Conservation (phyloP, 37 sponge, comb jelly and placozoan genomes). For the Aplysina aerophoba region DNA sequence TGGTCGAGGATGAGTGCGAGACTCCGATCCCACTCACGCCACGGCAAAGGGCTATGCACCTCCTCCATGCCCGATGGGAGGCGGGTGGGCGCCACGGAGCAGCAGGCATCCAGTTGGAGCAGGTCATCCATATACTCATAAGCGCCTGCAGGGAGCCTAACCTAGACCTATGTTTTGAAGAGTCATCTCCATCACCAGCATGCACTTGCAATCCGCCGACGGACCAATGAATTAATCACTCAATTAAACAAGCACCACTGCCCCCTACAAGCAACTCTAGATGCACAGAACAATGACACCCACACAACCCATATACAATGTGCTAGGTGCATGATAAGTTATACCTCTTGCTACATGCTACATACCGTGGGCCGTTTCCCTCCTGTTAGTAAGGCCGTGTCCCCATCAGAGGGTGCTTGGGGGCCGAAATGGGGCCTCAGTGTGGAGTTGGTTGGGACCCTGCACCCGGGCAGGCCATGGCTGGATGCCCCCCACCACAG, state of each 20-base stretch:
- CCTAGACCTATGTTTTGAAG: not conserved
- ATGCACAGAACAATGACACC: no score
- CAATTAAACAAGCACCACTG: no score
- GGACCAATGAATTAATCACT: no score
- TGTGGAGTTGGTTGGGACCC: not conserved
- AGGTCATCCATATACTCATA: slow-evolving; percentile 14
- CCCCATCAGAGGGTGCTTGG: not conserved
- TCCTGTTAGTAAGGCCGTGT: no score
- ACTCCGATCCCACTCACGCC: not conserved
- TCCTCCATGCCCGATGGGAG: not conserved
- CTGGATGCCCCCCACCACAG: slow-evolving; percentile 32
- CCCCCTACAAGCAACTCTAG: no score
- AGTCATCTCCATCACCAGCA: not conserved
- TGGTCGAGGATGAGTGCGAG: slow-evolving; percentile 17
- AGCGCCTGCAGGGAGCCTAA: not conserved
- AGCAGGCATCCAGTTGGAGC: slow-evolving; percentile 7
- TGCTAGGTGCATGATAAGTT: not conserved
- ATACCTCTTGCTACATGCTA: no score
- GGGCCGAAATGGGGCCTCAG: no score
- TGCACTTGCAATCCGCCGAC: no score
- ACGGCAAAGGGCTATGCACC: not conserved
- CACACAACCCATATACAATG: not conserved
- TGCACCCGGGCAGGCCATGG: slow-evolving; percentile 1
- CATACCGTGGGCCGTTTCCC: not conserved
- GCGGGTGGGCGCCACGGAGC: not conserved